phyloP scores from a whole-genome alignment of 2,888 invertebrate species.

The Ernsta delagoae region DNA sequence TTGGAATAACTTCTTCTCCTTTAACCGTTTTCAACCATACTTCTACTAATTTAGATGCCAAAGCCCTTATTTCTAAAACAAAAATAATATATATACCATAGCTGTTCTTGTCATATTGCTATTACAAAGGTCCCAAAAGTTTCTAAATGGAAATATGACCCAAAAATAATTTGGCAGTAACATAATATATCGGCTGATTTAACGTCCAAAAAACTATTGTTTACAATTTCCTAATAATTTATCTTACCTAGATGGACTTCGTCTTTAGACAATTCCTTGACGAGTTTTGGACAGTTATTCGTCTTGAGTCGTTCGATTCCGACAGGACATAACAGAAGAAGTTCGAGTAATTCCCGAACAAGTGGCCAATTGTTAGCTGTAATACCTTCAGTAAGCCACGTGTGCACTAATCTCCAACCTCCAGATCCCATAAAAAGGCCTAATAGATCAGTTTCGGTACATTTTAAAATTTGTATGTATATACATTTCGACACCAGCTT shows the following conservation, averaged over 20 bases:
- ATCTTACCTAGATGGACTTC: constrained; percentile 90
- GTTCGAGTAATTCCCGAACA: constrained; percentile 93
- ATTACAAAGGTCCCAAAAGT: too few species aligned
- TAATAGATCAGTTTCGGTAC: constrained; percentile 92
- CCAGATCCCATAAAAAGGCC: constrained; percentile 95
- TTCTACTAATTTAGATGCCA: constrained; percentile 93
- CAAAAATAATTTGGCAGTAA: too few species aligned
- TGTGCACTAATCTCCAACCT: constrained; percentile 96
- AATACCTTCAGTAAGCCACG: constrained; percentile 96
- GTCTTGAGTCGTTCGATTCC: constrained; percentile 95
- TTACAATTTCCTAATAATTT: not conserved
- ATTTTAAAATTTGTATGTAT: constrained; percentile 96
- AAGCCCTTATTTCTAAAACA: constrained; percentile 88
- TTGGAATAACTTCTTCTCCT: constrained; percentile 86
- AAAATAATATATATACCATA: constrained; percentile 37
- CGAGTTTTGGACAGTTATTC: constrained; percentile 96
- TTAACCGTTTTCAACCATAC: constrained; percentile 96
- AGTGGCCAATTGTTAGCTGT: constrained; percentile 94
- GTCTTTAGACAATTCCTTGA: constrained; percentile 94
- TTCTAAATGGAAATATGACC: too few species aligned
- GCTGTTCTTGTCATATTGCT: too few species aligned
- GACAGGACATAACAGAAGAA: constrained; percentile 94
- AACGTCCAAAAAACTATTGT: not conserved
- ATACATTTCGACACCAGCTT: constrained; percentile 98
- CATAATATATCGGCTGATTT: not conserved